These are phyloP conservation scores for Dreissena polymorpha DNA, from an alignment of 1,140 invertebrate species.

Conservation along the genomic window DNA sequence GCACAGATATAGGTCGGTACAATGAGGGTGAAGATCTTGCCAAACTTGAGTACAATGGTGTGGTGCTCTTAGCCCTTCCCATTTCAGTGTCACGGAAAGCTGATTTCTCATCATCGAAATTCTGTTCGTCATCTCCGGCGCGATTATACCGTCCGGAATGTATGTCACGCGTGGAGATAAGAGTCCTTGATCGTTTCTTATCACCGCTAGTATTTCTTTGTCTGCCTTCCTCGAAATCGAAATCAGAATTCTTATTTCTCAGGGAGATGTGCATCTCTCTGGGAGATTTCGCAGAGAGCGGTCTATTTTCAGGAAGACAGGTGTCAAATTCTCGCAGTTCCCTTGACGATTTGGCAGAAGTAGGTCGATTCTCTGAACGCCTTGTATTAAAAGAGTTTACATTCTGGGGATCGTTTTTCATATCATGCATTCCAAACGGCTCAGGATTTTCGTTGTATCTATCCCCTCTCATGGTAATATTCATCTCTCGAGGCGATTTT, in stretches of 20 bases:
- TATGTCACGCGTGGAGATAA: slow-evolving; percentile 51
- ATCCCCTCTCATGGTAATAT: slow-evolving; percentile 28
- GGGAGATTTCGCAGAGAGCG: slow-evolving; percentile 27
- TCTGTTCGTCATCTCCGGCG: neutral
- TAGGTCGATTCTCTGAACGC: slow-evolving; percentile 35
- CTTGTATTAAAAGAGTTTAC: slow-evolving; percentile 34
- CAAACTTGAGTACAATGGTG: slow-evolving; percentile 20
- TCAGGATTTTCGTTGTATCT: slow-evolving; percentile 15
- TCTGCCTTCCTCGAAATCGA: neutral
- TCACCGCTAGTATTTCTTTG: slow-evolving; percentile 17
- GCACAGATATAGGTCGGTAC: slow-evolving; percentile 42
- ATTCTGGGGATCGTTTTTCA: slow-evolving; percentile 15
- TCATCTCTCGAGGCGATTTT: slow-evolving; percentile 25
- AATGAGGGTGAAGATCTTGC: slow-evolving; percentile 23
- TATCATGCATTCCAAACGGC: neutral
- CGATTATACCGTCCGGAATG: slow-evolving; percentile 34
- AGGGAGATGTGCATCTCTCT: slow-evolving; percentile 42
- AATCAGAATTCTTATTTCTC: neutral
- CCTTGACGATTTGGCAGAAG: slow-evolving; percentile 16
- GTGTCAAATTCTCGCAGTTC: slow-evolving; percentile 33
- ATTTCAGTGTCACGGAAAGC: neutral
- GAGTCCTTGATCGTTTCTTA: slow-evolving; percentile 23
- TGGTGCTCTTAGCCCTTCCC: slow-evolving; percentile 18
- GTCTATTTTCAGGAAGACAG: slow-evolving; percentile 23
- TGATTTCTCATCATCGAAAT: neutral